Evolutionary conservation across 1,140 invertebrate species (phyloP), one percentile per base, ranked within the genome.

Genomic region (Diachasma alloeum): DNA sequence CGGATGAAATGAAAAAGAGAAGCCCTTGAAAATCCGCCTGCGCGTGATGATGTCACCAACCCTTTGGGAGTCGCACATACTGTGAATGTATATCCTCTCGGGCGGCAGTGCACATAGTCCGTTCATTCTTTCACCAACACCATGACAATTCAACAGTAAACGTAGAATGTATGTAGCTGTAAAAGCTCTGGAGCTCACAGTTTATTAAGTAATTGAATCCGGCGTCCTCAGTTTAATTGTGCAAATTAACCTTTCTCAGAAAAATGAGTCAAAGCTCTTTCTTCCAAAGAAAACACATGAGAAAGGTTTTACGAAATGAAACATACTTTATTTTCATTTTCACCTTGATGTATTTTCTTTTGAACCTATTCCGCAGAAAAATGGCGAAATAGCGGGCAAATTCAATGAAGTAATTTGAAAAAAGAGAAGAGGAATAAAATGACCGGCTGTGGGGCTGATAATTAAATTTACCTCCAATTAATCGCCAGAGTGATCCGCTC

Each of bases 171-270:
- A 15, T 48, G 69, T 68, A n/a, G 31, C n/a, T 13, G 5, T 36
- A 37, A 68, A 37, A 68, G 66, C 36, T 68, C 36, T 0, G 6
- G 26, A 31, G 26, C 66, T 68, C 66, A 39, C 66, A 39, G 36
- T 68, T 68, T 68, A 68, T 68, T 68, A 68, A 68, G 66, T 68
- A 68, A 68, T 42, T 68, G 19, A 68, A 68, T 68, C 66, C 13
- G 6, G 4, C 15, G 36, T 68, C 36, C 66, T 17, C 36, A 39
- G 66, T 63, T 63, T 19, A 39, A 37, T 68, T 17, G 36, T 15
- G 36, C 36, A 68, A 37, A 68, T 68, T 68, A 68, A 68, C n/a
- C n/a, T 68, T 37, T 36, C 36, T n/a, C 36, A 19, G 36, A 39
- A 17, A 39, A 68, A 68, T 17, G 17, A 42, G 36, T 36, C 66